Evolutionary conservation across 2,797 vertebrate species (phyloP).

Genomic region (Enteromius paludinosus): DNA sequence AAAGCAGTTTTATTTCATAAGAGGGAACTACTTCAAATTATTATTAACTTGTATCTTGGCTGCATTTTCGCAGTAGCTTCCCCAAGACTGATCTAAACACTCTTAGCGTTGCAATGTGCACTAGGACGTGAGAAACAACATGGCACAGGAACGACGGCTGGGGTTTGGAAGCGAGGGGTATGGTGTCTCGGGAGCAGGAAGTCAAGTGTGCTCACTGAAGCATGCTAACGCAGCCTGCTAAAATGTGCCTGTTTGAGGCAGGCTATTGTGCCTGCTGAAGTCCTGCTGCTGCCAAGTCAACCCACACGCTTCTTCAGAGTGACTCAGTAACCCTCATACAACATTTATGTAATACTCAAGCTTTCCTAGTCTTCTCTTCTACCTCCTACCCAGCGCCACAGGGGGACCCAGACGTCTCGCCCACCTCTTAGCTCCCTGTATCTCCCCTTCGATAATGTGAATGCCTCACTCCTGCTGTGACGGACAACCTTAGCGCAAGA

Average conservation of each 20-base stretch:
- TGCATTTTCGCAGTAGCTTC: constrained; percentile 33
- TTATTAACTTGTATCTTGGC: not conserved
- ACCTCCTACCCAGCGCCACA: not conserved
- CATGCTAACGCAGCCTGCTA: constrained; percentile 69
- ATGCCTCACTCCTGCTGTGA: constrained; percentile 38
- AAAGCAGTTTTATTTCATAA: not conserved
- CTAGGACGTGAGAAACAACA: constrained; percentile 8
- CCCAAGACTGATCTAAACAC: constrained; percentile 30
- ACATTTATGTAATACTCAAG: constrained; percentile 55
- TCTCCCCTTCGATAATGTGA: constrained; percentile 41
- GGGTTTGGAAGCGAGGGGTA: not conserved
- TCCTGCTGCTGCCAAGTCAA: constrained; percentile 41
- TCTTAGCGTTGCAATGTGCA: constrained; percentile 16
- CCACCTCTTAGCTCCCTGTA: constrained; percentile 34
- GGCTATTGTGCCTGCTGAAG: constrained; percentile 48
- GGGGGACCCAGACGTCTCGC: constrained; percentile 44
- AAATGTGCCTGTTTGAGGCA: constrained; percentile 59
- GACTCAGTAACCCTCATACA: constrained; percentile 64
- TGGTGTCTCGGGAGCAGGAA: constrained; percentile 54
- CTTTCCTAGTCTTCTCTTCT: constrained; percentile 15
- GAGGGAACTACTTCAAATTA: not conserved
- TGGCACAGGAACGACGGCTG: constrained; percentile 18
- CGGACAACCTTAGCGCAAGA: constrained; percentile 15
- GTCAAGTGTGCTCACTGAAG: constrained; percentile 76
- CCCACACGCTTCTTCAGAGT: constrained; percentile 58